These are phyloP conservation scores for Ophiothrix spiculata DNA, from an alignment of 35 echinoderm and acorn worm genomes.

Conservation along the genomic window DNA sequence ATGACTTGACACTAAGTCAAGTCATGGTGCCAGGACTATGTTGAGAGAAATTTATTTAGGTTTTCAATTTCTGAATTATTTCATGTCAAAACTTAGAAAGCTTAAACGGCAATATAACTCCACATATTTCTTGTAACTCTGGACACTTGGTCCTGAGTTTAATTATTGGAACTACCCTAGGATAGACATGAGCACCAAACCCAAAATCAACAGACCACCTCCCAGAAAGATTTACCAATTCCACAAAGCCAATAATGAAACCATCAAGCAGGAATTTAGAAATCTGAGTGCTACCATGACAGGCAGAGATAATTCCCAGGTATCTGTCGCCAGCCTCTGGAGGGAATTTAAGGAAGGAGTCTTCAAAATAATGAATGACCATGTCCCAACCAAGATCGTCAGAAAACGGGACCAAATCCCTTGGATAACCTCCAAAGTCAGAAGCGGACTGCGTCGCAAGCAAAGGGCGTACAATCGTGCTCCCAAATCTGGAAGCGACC, in stretches of 20 bases:
- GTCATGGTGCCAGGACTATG: too few relatives aligned
- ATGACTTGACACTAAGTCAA: too few relatives aligned
- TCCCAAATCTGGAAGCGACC: not conserved
- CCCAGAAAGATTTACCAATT: constrained; percentile 3
- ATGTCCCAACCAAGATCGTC: constrained; percentile 13
- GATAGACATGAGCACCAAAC: constrained; percentile 8
- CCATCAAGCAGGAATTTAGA: not conserved
- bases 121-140: too few relatives aligned
- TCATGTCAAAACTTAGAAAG: too few relatives aligned
- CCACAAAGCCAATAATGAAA: not conserved
- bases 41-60: too few relatives aligned
- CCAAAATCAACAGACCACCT: not conserved
- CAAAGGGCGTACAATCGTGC: not conserved
- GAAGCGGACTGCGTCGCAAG: not conserved
- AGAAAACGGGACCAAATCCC: constrained; percentile 18
- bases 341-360: not conserved
- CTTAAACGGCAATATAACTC: too few relatives aligned
- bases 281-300: not conserved
- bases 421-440: constrained; percentile 2
- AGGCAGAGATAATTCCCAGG: not conserved
- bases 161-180: too few relatives aligned
- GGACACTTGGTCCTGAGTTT: too few relatives aligned
- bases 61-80: too few relatives aligned
- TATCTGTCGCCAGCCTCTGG: not conserved
- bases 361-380: not conserved